Base-by-base conservation (phyloP, 2,888 invertebrate species). In the Hypsopygia costalis region DNA sequence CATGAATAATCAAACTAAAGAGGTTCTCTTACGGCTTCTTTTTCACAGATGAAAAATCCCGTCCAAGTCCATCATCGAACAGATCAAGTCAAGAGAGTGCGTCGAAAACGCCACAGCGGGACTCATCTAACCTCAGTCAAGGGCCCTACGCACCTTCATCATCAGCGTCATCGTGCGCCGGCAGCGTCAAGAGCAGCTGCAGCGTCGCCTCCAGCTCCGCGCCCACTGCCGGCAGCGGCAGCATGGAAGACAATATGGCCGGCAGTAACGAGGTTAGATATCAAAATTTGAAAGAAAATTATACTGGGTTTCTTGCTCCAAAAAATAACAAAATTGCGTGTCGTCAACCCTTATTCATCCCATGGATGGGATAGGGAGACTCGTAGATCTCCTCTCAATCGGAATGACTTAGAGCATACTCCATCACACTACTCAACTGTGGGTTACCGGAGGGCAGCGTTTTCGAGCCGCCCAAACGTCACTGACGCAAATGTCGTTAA, bases 31-130 rank as follows among this genome's bases (percentile, higher is more conserved):
- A 6, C 3, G 6, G 21, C 6, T 21, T 21, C 21, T 30, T 40
- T 43, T 37, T 51, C 40, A 6, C 61, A 89, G 89, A 85, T 44
- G 89, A 89, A 51, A 89, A 89, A 56, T 89, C 89, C 36, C 62
- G 89, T 25, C 89, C 89, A n/a, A 89, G 89, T 46, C 89, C 89
- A 3, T 81, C 81, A 10, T 89, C 89, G 11, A 86, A 82, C 51
- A 63, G 89, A 42, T 81, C 87, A 40, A 85, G 81, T 69, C 88
- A 88, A 53, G 88, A 86, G 53, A 67, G 72, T 44, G 75, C 81
- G 9, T 85, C 83, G 0, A 89, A 89, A 57, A 86, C 89, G 0
- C 88, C 89, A 0, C 85, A 82, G 46, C 62, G 88, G 29, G 85
- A 85, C 8, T 47, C 62, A 29, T 6, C 8, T 2, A 58, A 52